Base-by-base conservation (phyloP, 1,140 invertebrate species). In the Marisa cornuarietis region DNA sequence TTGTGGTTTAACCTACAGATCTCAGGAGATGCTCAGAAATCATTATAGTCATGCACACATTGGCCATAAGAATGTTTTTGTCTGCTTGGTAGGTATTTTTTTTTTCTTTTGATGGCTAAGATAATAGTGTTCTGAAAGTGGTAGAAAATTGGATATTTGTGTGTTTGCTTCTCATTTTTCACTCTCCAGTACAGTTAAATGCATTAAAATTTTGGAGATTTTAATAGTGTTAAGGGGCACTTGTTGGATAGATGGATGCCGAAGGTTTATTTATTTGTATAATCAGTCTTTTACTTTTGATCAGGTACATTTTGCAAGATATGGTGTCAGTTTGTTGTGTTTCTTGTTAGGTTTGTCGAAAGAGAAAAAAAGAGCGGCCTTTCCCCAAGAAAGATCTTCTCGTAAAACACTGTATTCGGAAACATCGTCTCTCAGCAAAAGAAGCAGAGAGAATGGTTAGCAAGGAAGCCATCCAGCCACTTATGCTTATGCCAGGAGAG, bases 1-100 rank as follows among this genome's bases (percentile, higher is more conserved):
- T 11, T 91, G 90, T 83, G 86, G 87, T 10, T 71, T 83, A n/a
- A 86, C 84, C 4, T 90, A 89, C 78, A 79, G 83, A n/a, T 81
- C 84, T 13, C 74, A 83, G 58, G 79, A 81, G 20, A 82, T 73
- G 65, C 79, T 90, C 11, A 72, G 83, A 26, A 79, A 81, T 20
- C 90, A 91, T 78, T 81, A 86, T 0, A 74, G 81, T 74, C 73
- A 80, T 16, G 80, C 82, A 6, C 88, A 90, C 76, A 85, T 83
- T 54, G 85, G 84, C 0, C 85, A 87, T 71, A 79, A 69, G 51
- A 77, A 63, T 31, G 76, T 77, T 20, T 65, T 68, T 13, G 49
- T 9, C 58, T 77, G 76, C 65, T 42, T 65, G 76, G 76, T 77
- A 69, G 76, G 20, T 65, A 68, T 82, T 14, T 87, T 83, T 20